These are phyloP conservation scores for Scaptomyza cyrtandrae DNA, from an alignment of 2,888 invertebrate species.

Conservation along the genomic window DNA sequence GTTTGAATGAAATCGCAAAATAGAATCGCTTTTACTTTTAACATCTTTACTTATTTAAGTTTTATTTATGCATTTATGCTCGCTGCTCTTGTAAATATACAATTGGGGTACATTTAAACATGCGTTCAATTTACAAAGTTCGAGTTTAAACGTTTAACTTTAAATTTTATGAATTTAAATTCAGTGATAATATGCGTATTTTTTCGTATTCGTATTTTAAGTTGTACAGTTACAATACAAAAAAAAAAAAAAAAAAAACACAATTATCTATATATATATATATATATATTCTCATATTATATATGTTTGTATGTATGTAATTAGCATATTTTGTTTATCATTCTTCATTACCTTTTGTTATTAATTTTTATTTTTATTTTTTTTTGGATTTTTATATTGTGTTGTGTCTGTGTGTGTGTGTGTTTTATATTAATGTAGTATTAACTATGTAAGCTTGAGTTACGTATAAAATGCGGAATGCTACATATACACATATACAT, in stretches of 20 bases:
- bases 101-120: conserved; percentile 69
- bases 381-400: neutral
- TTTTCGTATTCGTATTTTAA: conserved; percentile 24
- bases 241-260: conserved; percentile 61
- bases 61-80: conserved; percentile 61
- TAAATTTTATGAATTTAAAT: conserved; percentile 70
- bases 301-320: conserved; percentile 27
- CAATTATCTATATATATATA: conserved; percentile 51
- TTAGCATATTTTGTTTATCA: conserved; percentile 44
- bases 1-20: neutral
- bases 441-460: conserved; percentile 67
- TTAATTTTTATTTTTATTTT: too few relatives aligned
- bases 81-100: conserved; percentile 62
- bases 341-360: conserved; percentile 1
- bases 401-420: conserved; percentile 11
- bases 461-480: conserved; percentile 70
- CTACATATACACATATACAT: neutral
- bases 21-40: conserved; percentile 12
- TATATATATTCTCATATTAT: conserved; percentile 41
- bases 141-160: conserved; percentile 57
- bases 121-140: conserved; percentile 69
- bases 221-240: conserved; percentile 60
- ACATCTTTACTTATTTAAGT: conserved; percentile 59
- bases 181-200: conserved; percentile 70
- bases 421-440: conserved; percentile 41